Base-by-base conservation (phyloP, 2,888 invertebrate genomes). In the Operophtera brumata region DNA sequence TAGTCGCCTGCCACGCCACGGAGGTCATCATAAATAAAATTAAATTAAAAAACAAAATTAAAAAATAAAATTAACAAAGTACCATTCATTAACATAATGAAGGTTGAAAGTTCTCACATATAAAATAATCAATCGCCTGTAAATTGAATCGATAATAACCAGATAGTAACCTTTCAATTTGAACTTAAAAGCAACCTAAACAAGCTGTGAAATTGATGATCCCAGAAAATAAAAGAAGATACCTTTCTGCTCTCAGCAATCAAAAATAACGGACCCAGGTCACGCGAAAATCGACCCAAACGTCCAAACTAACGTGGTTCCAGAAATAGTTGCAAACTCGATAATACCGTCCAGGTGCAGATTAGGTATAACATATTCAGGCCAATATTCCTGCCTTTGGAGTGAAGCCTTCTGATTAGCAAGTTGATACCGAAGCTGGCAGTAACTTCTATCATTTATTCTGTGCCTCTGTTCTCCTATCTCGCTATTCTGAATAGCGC, bases 281-380 rank as follows among this genome's bases (percentile, higher is more conserved):
- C 46, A 52, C 36, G 10, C 26, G n/a, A 41, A 47, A 30, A 42
- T 30, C 11, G 28, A 45, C 44, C 39, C 8, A 35, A 25, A 32
- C 34, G 26, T 8, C 45, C 34, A 34, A 34, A 34, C 11, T 12
- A 14, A 25, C 14, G 25, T 12, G 36, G 34, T 10, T 41, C 11
- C 20, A 47, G 36, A 36, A 47, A 40, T 46, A 52, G 46, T 47
- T 37, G 3, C 35, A 32, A 30, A 46, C 41, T 52, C 39, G 10
- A 39, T 44, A 39, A 14, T 8, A 26, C 14, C 35, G 9, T 26
- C 28, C 26, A 13, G 41, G n/a, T 40, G 25, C 40, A 40, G 40
- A 51, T 51, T 41, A n/a, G n/a, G 32, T 51, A 34, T 4, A 36
- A n/a, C 35, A 11, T 35, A 45, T 34, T 40, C 41, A 8, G 39